Base-by-base conservation (phyloP, 2,888 invertebrate species). In the Alentia gelatinosa region DNA sequence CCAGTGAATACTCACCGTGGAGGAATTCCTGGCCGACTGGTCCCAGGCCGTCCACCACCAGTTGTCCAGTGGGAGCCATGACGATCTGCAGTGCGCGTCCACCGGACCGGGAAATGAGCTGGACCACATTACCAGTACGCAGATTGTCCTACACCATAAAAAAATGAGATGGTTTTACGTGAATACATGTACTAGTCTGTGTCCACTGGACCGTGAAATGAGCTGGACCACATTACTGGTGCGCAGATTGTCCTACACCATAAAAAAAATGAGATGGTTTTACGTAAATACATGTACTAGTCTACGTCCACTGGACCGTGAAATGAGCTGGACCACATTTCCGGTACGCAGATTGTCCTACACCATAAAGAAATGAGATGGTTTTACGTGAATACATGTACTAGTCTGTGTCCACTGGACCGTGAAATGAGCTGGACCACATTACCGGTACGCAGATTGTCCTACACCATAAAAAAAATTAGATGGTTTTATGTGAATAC, bases 161-260 rank as follows among this genome's bases (percentile, higher is more conserved):
- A 12, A 9, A 83, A 33, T 12, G 23, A 86, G 40, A n/a, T n/a
- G n/a, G n/a, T n/a, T 9, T 33, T n/a, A n/a, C n/a, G n/a, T n/a
- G n/a, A n/a, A n/a, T n/a, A n/a, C n/a, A n/a, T n/a, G n/a, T n/a
- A n/a, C n/a, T n/a, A n/a, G n/a, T n/a, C n/a, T n/a, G n/a, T n/a
- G n/a, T n/a, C 95, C 95, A 92, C 94, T 94, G 15, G 93, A 89
- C 42, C 94, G 92, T 1, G 95, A 95, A 9, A 95, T 92, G 79
- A 96, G 92, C 94, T 95, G 95, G 19, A 96, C 90, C 0, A 95
- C 93, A 92, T 95, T 95, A n/a, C 94, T 94, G 19, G 94, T 93
- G 89, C 93, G 93, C 92, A 95, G 95, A 74, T 93, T 75, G 74
- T 92, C 93, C 95, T 95, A 92, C 9, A 91, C 35, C 37, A 83